phyloP scores from a whole-genome alignment of 2,113 vertebrate genomes.

The Nibea albiflora region DNA sequence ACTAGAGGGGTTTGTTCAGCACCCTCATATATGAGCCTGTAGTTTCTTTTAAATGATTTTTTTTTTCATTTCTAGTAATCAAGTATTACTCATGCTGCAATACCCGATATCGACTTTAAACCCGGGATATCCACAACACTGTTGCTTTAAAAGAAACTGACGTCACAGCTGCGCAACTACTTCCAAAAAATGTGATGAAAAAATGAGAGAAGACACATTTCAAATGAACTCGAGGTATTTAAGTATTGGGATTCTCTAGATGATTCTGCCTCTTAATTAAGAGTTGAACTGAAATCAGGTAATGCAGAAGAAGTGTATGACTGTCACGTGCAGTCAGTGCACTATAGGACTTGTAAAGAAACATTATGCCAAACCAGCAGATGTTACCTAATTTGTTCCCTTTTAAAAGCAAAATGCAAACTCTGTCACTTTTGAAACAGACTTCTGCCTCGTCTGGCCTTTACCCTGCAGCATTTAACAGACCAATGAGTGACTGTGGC shows the following conservation, averaged over 20 bases:
- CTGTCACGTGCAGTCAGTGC: background rate
- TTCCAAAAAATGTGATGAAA: background rate
- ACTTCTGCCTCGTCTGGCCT: background rate
- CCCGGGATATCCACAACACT: background rate
- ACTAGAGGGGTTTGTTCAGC: background rate
- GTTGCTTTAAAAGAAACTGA: background rate
- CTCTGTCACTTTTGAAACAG: slow-evolving; percentile 19
- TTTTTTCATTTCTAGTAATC: background rate
- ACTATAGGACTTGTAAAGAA: background rate
- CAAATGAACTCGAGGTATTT: slow-evolving; percentile 38
- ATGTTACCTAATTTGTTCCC: slow-evolving; percentile 10
- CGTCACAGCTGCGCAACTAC: background rate
- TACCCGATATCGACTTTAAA: background rate
- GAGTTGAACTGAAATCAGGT: slow-evolving; percentile 29
- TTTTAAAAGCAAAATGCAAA: slow-evolving; percentile 8
- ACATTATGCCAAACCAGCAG: background rate
- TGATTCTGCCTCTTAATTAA: slow-evolving; percentile 38
- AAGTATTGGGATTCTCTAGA: slow-evolving; percentile 25
- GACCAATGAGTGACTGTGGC: background rate
- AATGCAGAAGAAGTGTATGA: background rate
- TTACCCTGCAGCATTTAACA: background rate
- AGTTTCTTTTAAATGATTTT: background rate
- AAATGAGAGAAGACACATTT: background rate
- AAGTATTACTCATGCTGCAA: background rate
- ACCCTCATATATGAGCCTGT: background rate